Base-by-base conservation (phyloP, 2,888 invertebrate genomes). In the Steromphala cineraria region DNA sequence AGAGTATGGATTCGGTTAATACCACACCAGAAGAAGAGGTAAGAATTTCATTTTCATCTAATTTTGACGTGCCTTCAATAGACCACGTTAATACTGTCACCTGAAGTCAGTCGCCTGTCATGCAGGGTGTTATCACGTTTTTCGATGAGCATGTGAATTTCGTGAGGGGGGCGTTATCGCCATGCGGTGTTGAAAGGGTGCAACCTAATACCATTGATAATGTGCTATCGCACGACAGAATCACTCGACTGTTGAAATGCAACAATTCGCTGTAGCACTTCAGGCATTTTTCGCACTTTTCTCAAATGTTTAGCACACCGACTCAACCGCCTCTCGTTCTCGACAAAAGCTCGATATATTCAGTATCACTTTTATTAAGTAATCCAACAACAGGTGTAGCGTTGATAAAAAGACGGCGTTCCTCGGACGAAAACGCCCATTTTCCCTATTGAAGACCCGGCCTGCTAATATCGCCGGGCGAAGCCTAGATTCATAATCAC, bases 21-120 rank as follows among this genome's bases (percentile, higher is more conserved):
- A 98, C 98, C 96, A 97, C 97, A 94, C 97, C 97, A 94, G 98
- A 98, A 95, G 98, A 98, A 95, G 98, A 98, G 98, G 98, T 98
- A 92, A 95, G 96, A 94, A 53, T 52, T 52, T 78, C 15, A 71
- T 21, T 52, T 40, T 77, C 55, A 53, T 62, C 78, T 28, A 55
- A 40, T 78, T 17, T 19, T 24, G 52, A 40, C 53, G 53, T 75
- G 21, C 31, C 40, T n/a, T 75, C 4, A 17, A 10, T 13, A 28
- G 7, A 4, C 46, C 74, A 36, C 46, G 19, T 36, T 40, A n/a
- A 28, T 19, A 5, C 13, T 46, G 46, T 46, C 46, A 46, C 46
- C 46, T 46, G 46, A 10, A 46, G 46, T 46, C 46, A 46, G 46
- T 46, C 46, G 46, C 46, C 46, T 46, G 46, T 46, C 46, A 46